These are phyloP conservation scores for Scomberomorus guttatus DNA, from an alignment of 2,797 vertebrate genomes.

Conservation along the genomic window DNA sequence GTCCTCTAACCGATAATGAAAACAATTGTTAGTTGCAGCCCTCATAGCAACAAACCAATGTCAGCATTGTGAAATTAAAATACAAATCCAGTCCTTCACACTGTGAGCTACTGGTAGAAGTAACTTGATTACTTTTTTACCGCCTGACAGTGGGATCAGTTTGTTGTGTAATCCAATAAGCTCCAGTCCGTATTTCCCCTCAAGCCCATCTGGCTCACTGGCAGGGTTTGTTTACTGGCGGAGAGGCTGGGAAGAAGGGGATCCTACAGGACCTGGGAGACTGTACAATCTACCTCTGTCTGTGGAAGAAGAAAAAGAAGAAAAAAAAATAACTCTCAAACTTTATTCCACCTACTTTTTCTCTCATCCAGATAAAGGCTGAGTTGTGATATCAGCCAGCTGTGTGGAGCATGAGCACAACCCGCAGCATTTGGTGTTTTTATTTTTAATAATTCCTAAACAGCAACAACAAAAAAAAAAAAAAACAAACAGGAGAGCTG, in stretches of 20 bases:
- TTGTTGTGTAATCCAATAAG: slow-evolving; percentile 76
- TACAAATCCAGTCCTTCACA: not conserved
- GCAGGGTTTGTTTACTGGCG: slow-evolving; percentile 86
- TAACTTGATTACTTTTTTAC: slow-evolving; percentile 24
- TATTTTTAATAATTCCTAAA: slow-evolving; percentile 23
- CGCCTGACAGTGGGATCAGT: slow-evolving; percentile 50
- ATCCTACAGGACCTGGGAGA: slow-evolving; percentile 79
- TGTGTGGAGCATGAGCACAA: slow-evolving; percentile 23
- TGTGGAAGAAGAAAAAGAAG: slow-evolving; percentile 40
- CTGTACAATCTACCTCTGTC: slow-evolving; percentile 75
- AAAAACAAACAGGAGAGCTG: not conserved
- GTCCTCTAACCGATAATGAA: no score
- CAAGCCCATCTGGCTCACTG: slow-evolving; percentile 77
- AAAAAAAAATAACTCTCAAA: slow-evolving; percentile 1
- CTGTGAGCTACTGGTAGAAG: not conserved
- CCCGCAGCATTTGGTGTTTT: slow-evolving; percentile 18
- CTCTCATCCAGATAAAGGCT: not conserved
- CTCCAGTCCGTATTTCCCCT: slow-evolving; percentile 85
- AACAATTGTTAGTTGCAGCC: not conserved
- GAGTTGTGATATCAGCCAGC: not conserved
- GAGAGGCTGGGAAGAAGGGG: slow-evolving; percentile 77
- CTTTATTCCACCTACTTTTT: not conserved
- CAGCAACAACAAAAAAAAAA: not conserved
- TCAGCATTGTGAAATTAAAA: not conserved
- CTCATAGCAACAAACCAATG: not conserved